Conservation (phyloP, 1,140 invertebrate genomes). For the Drosophila quadrilineata region DNA sequence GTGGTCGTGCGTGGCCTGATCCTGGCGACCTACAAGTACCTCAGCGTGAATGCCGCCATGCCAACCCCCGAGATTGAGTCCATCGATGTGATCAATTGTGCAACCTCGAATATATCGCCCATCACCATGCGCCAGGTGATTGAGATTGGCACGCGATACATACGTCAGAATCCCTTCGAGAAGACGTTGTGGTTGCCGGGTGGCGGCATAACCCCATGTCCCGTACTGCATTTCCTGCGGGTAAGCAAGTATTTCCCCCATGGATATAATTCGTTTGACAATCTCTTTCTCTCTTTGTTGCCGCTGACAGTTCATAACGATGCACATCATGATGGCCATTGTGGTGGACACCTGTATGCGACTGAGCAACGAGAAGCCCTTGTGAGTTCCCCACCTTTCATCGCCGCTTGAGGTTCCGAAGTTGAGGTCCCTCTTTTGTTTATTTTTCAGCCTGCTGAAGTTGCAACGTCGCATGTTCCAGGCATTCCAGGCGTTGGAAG, state of each 20-base stretch:
- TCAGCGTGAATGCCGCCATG: slow-evolving; percentile 3
- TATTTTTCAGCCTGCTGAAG: slow-evolving; percentile 85
- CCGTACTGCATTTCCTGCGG: slow-evolving; percentile 82
- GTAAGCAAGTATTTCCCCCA: slow-evolving; percentile 49
- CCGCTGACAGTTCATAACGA: slow-evolving; percentile 65
- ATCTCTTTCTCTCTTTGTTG: slow-evolving; percentile 1
- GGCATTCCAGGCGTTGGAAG: slow-evolving; percentile 88
- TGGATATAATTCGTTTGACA: not conserved
- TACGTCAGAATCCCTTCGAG: slow-evolving; percentile 85
- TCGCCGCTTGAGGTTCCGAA: not conserved
- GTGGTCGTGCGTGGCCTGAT: slow-evolving; percentile 91
- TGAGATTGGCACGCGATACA: slow-evolving; percentile 82
- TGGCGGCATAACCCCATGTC: slow-evolving; percentile 82
- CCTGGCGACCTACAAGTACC: slow-evolving; percentile 86
- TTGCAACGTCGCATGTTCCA: slow-evolving; percentile 90
- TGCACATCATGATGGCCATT: slow-evolving; percentile 70
- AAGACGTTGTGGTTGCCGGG: slow-evolving; percentile 86
- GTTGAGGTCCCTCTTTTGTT: not conserved
- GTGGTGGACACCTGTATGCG: slow-evolving; percentile 62
- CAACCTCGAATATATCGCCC: slow-evolving; percentile 85
- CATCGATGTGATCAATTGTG: slow-evolving; percentile 86
- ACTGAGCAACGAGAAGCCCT: slow-evolving; percentile 85
- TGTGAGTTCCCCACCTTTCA: slow-evolving; percentile 84
- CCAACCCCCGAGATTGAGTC: slow-evolving; percentile 25
- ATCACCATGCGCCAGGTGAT: slow-evolving; percentile 86